Evolutionary conservation across 1,140 invertebrate species (phyloP), one percentile per base, ranked within the genome.

Genomic region (Ctenoplectra terminalis): DNA sequence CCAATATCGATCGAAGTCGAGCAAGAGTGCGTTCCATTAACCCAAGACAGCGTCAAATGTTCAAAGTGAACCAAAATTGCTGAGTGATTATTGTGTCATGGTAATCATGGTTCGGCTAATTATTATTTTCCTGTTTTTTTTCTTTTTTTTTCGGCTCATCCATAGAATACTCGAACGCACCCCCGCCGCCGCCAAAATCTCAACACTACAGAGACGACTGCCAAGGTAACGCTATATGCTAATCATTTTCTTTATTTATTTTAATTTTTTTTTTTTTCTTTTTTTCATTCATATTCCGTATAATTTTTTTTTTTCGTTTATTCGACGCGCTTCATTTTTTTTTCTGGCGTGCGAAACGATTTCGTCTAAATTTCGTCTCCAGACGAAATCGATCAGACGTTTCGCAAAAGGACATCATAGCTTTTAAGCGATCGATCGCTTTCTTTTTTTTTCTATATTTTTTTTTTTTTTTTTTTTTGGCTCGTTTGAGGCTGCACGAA

Each of bases 111-210:
- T 82, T 66, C 85, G 76, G 86, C 88, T 91, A 87, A 86, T 86
- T 88, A 81, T 87, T 87, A 88, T 92, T 92, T 88, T 88, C 40
- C 54, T 89, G 92, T 88, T 91, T 90, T 92, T 66, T 70, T 70
- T 9, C 9, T 63, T 23, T 52, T 87, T 48, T 90, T 90, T 92
- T 92, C 90, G 63, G 93, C 91, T 93, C 91, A 92, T 90, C 86
- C 90, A 88, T 95, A 96, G 95, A 96, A 91, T 95, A 94, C 92
- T 95, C 95, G 92, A 94, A 94, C 89, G 95, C 95, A 89, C 96
- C 95, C 77, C 95, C 95, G 89, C 95, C 95, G 86, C 95, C 95
- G 67, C 95, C 95, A 88, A 95, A 95, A 93, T 94, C 95, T 91
- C 94, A 95, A 87, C 93, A 94, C 89, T 94, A 93, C 91, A 94